phyloP scores from a whole-genome alignment of 2,113 vertebrate genomes.

The Nothoprocta pentlandii region DNA sequence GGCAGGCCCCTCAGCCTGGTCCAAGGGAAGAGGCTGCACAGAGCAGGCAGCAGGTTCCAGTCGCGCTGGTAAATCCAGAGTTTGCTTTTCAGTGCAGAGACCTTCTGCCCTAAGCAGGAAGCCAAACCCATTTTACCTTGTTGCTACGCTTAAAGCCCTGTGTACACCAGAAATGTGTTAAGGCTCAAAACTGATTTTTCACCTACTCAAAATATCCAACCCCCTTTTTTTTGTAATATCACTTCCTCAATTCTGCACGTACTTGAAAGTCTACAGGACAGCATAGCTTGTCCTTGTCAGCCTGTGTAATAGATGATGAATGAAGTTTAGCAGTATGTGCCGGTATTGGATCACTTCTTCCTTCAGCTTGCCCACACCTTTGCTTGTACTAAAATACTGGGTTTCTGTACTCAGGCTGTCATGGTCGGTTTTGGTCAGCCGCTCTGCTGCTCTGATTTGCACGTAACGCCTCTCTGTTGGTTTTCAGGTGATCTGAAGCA shows the following conservation, averaged over 20 bases:
- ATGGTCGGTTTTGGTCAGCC: not conserved
- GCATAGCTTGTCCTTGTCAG: not conserved
- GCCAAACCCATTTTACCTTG: not conserved
- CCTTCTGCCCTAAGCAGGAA: not conserved
- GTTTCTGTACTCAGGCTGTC: not conserved
- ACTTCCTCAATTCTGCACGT: not conserved
- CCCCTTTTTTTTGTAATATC: not conserved
- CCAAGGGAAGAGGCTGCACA: not conserved
- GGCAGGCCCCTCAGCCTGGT: not conserved
- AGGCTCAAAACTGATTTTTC: not conserved
- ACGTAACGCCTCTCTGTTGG: not conserved
- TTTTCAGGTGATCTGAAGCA: constrained; percentile 92
- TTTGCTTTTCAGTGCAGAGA: not conserved
- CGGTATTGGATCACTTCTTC: not conserved
- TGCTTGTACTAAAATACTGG: rapidly evolving
- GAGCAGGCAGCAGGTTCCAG: not conserved
- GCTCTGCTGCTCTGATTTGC: not conserved
- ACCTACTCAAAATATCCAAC: not conserved
- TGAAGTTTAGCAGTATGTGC: not conserved
- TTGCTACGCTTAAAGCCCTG: not conserved
- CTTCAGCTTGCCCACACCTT: not conserved
- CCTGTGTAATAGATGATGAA: not conserved
- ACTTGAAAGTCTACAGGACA: not conserved
- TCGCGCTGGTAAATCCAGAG: not conserved
- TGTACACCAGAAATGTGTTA: not conserved